These are phyloP conservation scores for Brachymystax lenok DNA, from an alignment of 2,797 vertebrate species.

Conservation along the genomic window DNA sequence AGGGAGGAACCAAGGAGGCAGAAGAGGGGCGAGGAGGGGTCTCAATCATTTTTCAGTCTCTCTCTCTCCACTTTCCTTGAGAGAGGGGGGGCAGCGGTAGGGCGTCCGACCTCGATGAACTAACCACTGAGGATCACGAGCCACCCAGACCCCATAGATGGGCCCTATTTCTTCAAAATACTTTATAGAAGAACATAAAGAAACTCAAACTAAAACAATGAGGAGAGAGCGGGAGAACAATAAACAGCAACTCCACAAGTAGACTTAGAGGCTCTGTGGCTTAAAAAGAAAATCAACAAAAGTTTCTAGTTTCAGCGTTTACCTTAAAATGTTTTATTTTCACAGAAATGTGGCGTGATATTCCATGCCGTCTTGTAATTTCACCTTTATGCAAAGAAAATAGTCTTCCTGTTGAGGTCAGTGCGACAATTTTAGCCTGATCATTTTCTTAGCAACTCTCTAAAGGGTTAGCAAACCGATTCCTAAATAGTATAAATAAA, in stretches of 20 bases:
- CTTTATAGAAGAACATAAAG: background rate
- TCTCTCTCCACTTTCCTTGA: conserved; percentile 73
- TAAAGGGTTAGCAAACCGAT: conserved; percentile 42
- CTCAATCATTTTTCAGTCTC: conserved; percentile 73
- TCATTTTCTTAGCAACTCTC: conserved; percentile 41
- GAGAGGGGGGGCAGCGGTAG: conserved; percentile 47
- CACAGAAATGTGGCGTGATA: conserved; percentile 42
- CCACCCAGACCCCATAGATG: conserved; percentile 33
- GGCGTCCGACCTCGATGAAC: conserved; percentile 54
- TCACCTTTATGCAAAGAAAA: conserved; percentile 64
- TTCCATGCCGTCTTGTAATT: conserved; percentile 59
- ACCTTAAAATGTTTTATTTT: background rate
- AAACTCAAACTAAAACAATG: conserved; percentile 58
- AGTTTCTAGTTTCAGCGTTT: background rate
- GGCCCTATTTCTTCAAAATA: conserved; percentile 43
- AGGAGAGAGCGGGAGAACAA: conserved; percentile 38
- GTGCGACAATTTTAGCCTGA: conserved; percentile 57
- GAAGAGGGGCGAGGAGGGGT: conserved; percentile 41
- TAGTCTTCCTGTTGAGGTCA: conserved; percentile 59
- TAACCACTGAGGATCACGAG: conserved; percentile 42
- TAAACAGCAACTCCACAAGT: background rate
- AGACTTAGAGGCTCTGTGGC: background rate
- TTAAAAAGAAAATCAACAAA: background rate
- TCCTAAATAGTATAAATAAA: conserved; percentile 64
- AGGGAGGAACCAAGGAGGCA: conserved; percentile 51